phyloP scores from a whole-genome alignment of 1,140 invertebrate species.

The Drosophila kanapiae region DNA sequence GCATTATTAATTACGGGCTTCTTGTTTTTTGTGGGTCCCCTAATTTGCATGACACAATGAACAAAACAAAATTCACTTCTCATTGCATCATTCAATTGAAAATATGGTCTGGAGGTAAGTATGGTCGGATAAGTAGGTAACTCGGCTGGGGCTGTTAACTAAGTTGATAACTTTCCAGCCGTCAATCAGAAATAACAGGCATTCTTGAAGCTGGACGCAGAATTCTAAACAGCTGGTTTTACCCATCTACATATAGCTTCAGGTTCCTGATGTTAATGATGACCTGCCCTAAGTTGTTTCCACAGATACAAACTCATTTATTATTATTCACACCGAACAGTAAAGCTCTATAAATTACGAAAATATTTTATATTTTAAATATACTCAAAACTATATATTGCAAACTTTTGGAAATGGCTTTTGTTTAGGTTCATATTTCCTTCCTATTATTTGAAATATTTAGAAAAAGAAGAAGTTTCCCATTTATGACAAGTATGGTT shows the following conservation, averaged over 20 bases:
- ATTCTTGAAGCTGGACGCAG: background rate
- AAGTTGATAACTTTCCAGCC: conserved; percentile 1
- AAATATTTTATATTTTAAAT: background rate
- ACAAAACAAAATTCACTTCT: conserved; percentile 30
- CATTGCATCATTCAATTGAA: conserved; percentile 45
- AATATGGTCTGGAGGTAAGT: conserved; percentile 12
- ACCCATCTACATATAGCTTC: background rate
- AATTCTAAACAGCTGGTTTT: conserved; percentile 9
- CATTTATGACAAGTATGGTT: background rate
- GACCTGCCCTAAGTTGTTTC: conserved; percentile 21
- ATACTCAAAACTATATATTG: background rate
- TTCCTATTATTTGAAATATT: too few species aligned
- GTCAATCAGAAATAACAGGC: background rate
- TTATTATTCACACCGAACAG: background rate
- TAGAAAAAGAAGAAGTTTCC: too few species aligned
- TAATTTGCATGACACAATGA: conserved; percentile 44
- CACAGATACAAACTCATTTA: conserved; percentile 4
- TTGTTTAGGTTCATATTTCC: background rate
- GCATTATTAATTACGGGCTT: conserved; percentile 36
- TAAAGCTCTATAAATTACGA: background rate
- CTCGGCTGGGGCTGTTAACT: background rate
- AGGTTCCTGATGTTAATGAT: conserved; percentile 21
- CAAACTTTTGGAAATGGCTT: too few species aligned
- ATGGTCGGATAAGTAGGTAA: conserved; percentile 1
- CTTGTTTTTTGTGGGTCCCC: conserved; percentile 16